These are phyloP conservation scores for Orchesellides sinensis DNA, from an alignment of 2,888 invertebrate genomes.

Conservation along the genomic window DNA sequence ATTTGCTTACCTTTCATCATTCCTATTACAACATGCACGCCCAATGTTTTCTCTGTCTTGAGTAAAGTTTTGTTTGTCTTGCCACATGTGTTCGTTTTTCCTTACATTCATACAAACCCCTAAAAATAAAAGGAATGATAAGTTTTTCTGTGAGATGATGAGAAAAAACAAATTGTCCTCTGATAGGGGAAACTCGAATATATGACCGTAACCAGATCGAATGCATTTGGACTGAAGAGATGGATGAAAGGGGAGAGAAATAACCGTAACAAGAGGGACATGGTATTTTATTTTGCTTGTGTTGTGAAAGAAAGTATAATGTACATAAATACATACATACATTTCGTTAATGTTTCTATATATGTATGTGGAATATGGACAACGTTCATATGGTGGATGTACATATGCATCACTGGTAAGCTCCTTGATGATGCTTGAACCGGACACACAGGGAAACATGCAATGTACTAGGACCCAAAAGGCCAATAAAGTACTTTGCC, in stretches of 20 bases:
- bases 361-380: neutral
- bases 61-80: neutral
- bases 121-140: constrained; percentile 1
- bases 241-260: constrained; percentile 14
- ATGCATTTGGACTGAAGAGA: constrained; percentile 4
- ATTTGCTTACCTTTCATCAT: constrained; percentile 50
- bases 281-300: too few relatives aligned
- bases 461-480: constrained; percentile 36
- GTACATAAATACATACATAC: neutral
- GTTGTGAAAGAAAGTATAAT: neutral
- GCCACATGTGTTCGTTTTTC: neutral
- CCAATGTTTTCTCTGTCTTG: neutral
- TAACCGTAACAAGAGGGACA: neutral
- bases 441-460: constrained; percentile 35
- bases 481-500: constrained; percentile 53
- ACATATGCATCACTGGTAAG: constrained; percentile 16
- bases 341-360: neutral
- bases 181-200: constrained; percentile 35
- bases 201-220: constrained; percentile 36
- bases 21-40: neutral
- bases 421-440: constrained; percentile 31
- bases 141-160: neutral
- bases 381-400: constrained; percentile 17
- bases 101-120: neutral
- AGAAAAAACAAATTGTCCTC: constrained; percentile 48